phyloP scores from a whole-genome alignment of 2,888 invertebrate genomes.

The Macaria notata region DNA sequence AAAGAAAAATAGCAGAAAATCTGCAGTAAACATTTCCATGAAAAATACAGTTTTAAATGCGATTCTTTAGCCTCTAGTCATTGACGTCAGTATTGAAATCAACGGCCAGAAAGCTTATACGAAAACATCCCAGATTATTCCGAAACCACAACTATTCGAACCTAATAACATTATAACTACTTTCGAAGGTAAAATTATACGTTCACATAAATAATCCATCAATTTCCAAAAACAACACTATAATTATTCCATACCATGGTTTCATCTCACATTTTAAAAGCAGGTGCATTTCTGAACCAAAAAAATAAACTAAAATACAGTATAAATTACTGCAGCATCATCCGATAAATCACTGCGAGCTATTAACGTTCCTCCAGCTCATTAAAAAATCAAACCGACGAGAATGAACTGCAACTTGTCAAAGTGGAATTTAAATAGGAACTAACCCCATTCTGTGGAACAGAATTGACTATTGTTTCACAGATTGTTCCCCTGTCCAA shows the following conservation, averaged over 20 bases:
- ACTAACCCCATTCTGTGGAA: conserved; percentile 50
- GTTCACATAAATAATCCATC: conserved; percentile 13
- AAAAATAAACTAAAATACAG: conserved; percentile 25
- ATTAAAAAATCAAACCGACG: conserved; percentile 44
- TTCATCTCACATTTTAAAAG: conserved; percentile 16
- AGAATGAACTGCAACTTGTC: conserved; percentile 52
- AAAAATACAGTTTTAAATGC: no score
- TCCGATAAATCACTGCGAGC: conserved; percentile 59
- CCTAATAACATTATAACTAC: conserved; percentile 5
- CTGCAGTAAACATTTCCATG: no score
- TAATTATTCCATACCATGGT: conserved; percentile 18
- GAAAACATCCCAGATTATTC: neutral
- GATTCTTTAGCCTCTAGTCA: no score
- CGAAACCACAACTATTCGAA: conserved; percentile 5
- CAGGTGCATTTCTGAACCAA: conserved; percentile 32
- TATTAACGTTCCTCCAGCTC: conserved; percentile 49
- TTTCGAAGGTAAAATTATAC: conserved; percentile 12
- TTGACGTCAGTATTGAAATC: no score
- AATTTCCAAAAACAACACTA: conserved; percentile 14
- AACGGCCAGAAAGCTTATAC: no score
- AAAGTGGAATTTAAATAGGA: conserved; percentile 69
- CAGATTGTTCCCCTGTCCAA: conserved; percentile 66
- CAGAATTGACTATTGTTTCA: conserved; percentile 74
- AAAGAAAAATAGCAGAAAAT: no score
- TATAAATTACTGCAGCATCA: conserved; percentile 39